A percentile compares a stretch with the other conserved stretches of the same genome.
phyloP scores from a whole-genome alignment of 2,888 invertebrate species.

The Cyclophora albipunctata region DNA sequence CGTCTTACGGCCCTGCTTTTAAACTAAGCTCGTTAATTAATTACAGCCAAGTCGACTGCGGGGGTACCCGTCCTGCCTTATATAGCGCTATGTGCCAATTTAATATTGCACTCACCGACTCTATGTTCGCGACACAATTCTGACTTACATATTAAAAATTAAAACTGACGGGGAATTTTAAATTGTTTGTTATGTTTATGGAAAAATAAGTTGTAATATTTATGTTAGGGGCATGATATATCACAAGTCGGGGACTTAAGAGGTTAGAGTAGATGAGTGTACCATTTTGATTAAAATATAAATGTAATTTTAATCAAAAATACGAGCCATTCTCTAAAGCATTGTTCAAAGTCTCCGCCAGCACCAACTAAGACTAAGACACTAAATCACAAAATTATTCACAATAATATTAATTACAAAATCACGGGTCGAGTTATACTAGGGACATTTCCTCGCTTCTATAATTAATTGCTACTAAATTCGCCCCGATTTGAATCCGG shows the following conservation, averaged over 20 bases:
- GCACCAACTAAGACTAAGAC: constrained; percentile 30
- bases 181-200: too few relatives aligned
- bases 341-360: constrained; percentile 1
- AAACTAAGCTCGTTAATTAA: constrained; percentile 78
- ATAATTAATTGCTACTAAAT: constrained; percentile 77
- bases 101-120: constrained; percentile 51
- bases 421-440: constrained; percentile 54
- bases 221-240: too few relatives aligned
- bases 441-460: constrained; percentile 63
- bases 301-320: too few relatives aligned
- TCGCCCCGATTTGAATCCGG: constrained; percentile 75
- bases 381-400: constrained; percentile 51
- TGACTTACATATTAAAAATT: constrained; percentile 12
- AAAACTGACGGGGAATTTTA: not conserved
- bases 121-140: constrained; percentile 20
- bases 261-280: too few relatives aligned
- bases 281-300: too few relatives aligned
- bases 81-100: constrained; percentile 69
- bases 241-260: too few relatives aligned
- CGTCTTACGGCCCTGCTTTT: constrained; percentile 75
- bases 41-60: constrained; percentile 72
- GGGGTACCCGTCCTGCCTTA: constrained; percentile 55
- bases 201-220: too few relatives aligned
- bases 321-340: too few relatives aligned
- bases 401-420: constrained; percentile 62